These are phyloP conservation scores for Enoplosus armatus DNA, from an alignment of 2,797 vertebrate species.

Conservation along the genomic window DNA sequence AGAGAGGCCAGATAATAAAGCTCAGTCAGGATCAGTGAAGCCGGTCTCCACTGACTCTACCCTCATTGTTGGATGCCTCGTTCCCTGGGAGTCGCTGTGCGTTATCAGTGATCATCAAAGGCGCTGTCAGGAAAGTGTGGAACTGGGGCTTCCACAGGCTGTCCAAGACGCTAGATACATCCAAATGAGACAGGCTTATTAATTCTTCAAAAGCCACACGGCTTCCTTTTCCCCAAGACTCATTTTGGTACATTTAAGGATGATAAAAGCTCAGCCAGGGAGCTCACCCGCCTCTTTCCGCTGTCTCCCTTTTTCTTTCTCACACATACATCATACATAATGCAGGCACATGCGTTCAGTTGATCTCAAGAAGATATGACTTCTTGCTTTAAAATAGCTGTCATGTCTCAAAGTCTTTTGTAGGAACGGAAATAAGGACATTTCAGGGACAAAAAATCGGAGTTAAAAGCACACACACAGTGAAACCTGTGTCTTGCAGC, in stretches of 20 bases:
- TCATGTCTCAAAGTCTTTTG: slow-evolving; percentile 62
- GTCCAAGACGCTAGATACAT: slow-evolving; percentile 74
- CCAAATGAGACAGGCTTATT: slow-evolving; percentile 82
- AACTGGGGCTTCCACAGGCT: slow-evolving; percentile 77
- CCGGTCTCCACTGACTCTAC: slow-evolving; percentile 77
- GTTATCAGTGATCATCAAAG: slow-evolving; percentile 87
- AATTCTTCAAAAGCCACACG: slow-evolving; percentile 85
- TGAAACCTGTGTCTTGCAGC: slow-evolving; percentile 28
- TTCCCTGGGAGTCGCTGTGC: slow-evolving; percentile 77
- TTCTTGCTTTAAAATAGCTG: slow-evolving; percentile 66
- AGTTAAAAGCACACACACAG: slow-evolving; percentile 30
- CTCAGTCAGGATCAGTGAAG: slow-evolving; percentile 81
- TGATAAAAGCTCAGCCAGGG: slow-evolving; percentile 78
- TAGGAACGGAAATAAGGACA: slow-evolving; percentile 65
- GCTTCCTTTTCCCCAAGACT: slow-evolving; percentile 76
- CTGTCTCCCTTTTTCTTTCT: slow-evolving; percentile 49
- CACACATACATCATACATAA: slow-evolving; percentile 76
- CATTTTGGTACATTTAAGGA: slow-evolving; percentile 85
- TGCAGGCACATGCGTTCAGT: slow-evolving; percentile 63
- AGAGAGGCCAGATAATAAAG: slow-evolving; percentile 78
- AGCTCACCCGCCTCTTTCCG: slow-evolving; percentile 51
- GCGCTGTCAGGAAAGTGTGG: slow-evolving; percentile 84
- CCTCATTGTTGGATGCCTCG: slow-evolving; percentile 76
- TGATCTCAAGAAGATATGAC: slow-evolving; percentile 63
- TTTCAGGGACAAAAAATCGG: slow-evolving; percentile 41